These are phyloP conservation scores for Polymixis flavicincta DNA, from an alignment of 2,888 invertebrate genomes.

Conservation along the genomic window DNA sequence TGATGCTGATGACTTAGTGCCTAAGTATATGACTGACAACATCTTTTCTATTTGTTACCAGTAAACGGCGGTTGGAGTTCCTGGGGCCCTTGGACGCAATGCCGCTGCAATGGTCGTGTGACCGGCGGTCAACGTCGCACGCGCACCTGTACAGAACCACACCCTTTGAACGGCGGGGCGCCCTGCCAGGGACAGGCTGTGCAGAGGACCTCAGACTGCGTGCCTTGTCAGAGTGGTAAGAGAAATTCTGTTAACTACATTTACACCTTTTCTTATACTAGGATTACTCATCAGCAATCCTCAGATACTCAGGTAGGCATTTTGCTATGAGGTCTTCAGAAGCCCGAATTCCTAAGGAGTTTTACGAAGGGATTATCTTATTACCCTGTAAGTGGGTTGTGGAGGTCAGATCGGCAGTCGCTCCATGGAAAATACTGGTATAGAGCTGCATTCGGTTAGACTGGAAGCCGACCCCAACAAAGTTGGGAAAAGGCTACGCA, in stretches of 20 bases:
- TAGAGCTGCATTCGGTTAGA: no score
- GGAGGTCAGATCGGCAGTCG: no score
- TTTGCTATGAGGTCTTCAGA: no score
- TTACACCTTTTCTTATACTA: neutral
- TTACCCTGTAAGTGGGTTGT: no score
- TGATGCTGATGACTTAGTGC: no score
- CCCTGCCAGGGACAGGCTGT: conserved; percentile 95
- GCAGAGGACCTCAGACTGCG: conserved; percentile 96
- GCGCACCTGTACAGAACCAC: conserved; percentile 96
- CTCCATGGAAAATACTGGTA: no score
- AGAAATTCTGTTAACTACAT: neutral
- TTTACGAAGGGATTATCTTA: no score
- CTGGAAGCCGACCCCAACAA: no score
- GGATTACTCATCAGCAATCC: neutral
- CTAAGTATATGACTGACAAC: neutral
- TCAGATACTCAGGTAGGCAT: neutral
- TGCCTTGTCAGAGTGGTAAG: conserved; percentile 92
- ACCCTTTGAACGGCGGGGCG: conserved; percentile 97
- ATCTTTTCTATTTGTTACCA: conserved; percentile 80
- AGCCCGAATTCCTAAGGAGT: no score
- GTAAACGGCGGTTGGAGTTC: conserved; percentile 99
- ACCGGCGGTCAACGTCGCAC: conserved; percentile 95
- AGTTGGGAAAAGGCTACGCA: no score
- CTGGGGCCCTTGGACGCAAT: conserved; percentile 97
- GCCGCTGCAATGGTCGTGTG: conserved; percentile 94